phyloP scores from a whole-genome alignment of 2,113 vertebrate genomes.

The Pyrgilauda ruficollis region DNA sequence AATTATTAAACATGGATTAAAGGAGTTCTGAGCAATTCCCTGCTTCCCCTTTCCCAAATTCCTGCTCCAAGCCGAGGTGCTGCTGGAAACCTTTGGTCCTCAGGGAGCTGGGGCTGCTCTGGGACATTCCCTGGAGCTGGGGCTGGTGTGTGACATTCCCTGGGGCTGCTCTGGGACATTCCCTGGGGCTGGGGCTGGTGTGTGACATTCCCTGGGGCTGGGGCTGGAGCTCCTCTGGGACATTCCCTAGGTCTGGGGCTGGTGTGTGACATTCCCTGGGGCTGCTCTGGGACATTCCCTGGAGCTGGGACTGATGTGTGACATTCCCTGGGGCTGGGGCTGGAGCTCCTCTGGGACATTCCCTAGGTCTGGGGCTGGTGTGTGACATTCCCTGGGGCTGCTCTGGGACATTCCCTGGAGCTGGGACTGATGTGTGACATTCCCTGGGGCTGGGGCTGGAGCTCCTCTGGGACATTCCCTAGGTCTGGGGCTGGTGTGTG shows the following conservation, averaged over 20 bases:
- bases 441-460: too few relatives aligned
- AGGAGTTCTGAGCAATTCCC: background rate
- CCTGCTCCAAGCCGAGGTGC: background rate
- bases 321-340: background rate
- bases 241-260: background rate
- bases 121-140: background rate
- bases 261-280: rapidly evolving
- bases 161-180: too few relatives aligned
- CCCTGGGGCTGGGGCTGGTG: background rate
- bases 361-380: rapidly evolving
- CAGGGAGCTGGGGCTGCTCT: rapidly evolving
- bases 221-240: too few relatives aligned
- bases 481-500: rapidly evolving
- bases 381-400: background rate
- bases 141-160: too few relatives aligned
- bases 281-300: background rate
- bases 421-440: rapidly evolving
- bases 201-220: background rate
- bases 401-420: background rate
- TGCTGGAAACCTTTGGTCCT: background rate
- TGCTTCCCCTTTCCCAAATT: background rate
- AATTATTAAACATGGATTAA: background rate
- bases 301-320: too few relatives aligned
- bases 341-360: too few relatives aligned
- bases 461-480: too few relatives aligned